phyloP scores from a whole-genome alignment of 2,888 invertebrate species.

The Hemithea aestivaria region DNA sequence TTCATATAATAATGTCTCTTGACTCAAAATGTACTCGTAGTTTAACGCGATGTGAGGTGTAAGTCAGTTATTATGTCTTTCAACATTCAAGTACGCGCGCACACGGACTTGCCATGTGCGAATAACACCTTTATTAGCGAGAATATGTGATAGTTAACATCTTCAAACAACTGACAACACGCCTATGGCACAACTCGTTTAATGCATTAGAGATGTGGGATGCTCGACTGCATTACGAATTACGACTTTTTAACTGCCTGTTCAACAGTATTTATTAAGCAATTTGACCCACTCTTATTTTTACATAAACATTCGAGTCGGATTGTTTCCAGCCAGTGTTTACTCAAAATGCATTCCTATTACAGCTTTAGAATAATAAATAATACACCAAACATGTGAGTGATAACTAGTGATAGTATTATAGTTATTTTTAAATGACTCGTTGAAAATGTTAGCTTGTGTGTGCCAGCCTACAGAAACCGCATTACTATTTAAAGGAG shows the following conservation, averaged over 20 bases:
- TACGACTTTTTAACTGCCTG: background rate
- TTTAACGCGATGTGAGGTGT: conserved; percentile 21
- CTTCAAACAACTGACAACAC: conserved; percentile 10
- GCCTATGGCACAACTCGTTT: background rate
- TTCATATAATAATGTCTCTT: too few relatives aligned
- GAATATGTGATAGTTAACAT: background rate
- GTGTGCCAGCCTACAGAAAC: conserved; percentile 83
- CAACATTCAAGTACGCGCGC: conserved; percentile 33
- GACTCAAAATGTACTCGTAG: too few relatives aligned
- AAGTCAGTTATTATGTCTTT: conserved; percentile 18
- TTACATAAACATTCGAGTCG: background rate
- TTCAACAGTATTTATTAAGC: background rate
- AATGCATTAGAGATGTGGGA: background rate
- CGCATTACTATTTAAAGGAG: conserved; percentile 73
- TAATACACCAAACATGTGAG: conserved; percentile 52
- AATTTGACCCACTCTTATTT: background rate
- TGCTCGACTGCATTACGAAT: too few relatives aligned
- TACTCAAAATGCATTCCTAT: conserved; percentile 1
- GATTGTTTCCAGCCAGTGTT: conserved; percentile 43
- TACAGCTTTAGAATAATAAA: conserved; percentile 17
- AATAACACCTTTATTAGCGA: conserved; percentile 17
- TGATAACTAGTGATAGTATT: conserved; percentile 51
- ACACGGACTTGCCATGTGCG: conserved; percentile 21
- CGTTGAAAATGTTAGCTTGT: conserved; percentile 81
- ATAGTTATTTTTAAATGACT: conserved; percentile 38